Conservation (phyloP, 2,113 vertebrate genomes). For the Scartelaos histophorus region DNA sequence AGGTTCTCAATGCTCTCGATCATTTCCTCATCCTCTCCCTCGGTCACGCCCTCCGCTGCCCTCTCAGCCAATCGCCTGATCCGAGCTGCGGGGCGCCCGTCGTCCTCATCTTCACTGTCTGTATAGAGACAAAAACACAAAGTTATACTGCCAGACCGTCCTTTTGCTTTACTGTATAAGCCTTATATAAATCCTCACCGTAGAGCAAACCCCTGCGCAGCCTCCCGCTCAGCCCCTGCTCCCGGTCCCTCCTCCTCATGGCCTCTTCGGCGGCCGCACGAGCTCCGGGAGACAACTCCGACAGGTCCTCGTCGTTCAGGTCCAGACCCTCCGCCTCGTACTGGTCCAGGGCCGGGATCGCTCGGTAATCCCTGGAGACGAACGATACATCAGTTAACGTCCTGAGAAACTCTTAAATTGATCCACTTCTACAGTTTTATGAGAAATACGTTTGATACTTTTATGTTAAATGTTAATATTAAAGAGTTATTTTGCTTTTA, state of each 20-base stretch:
- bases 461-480: too few species aligned
- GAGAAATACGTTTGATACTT: too few species aligned
- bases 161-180: too few species aligned
- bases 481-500: too few species aligned
- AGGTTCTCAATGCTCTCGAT: slow-evolving; percentile 99
- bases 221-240: slow-evolving; percentile 82
- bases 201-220: slow-evolving; percentile 87
- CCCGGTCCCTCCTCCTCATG: slow-evolving; percentile 88
- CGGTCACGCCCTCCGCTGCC: slow-evolving; percentile 83
- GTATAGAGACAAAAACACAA: not conserved
- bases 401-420: too few species aligned
- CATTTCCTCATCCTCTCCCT: slow-evolving; percentile 91
- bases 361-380: slow-evolving; percentile 87
- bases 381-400: not conserved
- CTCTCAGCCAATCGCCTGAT: slow-evolving; percentile 86
- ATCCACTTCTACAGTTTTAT: too few species aligned
- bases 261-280: slow-evolving; percentile 87
- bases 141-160: not conserved
- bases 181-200: slow-evolving; percentile 42
- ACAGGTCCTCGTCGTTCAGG: slow-evolving; percentile 88
- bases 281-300: slow-evolving; percentile 91
- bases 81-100: slow-evolving; percentile 84
- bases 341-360: slow-evolving; percentile 89
- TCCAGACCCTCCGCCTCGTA: slow-evolving; percentile 92
- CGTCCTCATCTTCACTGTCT: slow-evolving; percentile 96